Base-by-base conservation (phyloP, 2,888 invertebrate genomes). In the Lutraria lutraria region DNA sequence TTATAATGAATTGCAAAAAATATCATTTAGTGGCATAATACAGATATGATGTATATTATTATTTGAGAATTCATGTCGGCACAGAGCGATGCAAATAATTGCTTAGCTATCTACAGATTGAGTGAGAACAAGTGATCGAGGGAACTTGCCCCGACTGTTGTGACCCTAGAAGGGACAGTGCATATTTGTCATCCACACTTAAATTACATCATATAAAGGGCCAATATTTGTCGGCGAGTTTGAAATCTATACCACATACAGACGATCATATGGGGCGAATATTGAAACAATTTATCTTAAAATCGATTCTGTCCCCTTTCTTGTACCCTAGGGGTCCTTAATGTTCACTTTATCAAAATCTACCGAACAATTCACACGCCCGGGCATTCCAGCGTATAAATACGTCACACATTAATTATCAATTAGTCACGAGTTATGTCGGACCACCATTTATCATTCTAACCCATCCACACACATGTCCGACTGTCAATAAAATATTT, bases 401-500 rank as follows among this genome's bases (percentile, higher is more conserved):
- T 34, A 34, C 76, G 34, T 76, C 76, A 76, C 19, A 76, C 72
- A 34, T 34, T 76, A 76, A 76, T 76, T 76, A 34, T 19, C 25
- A 31, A 15, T 76, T 31, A 34, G 76, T 76, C 76, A 76, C 16
- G 15, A 76, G 31, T 13, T 31, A 76, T 76, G 29, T 13, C 25
- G 31, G 15, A 31, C 29, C 29, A 13, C 31, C 31, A 16, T 34
- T 31, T 34, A 34, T 31, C 76, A 76, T 31, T 34, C 16, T 31
- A 16, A 6, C 34, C 15, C 34, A 15, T 19, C 76, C 8, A 76
- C 76, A 15, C 29, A 76, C 15, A 34, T 76, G 76, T 76, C 15
- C 31, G 25, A 31, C 13, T 76, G 76, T 76, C 76, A 76, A 34
- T 76, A 76, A 76, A 76, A 76, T 76, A 76, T 76, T 76, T 34